These are phyloP conservation scores for Gymnarchus niloticus DNA, from an alignment of 2,113 vertebrate genomes.

Conservation along the genomic window DNA sequence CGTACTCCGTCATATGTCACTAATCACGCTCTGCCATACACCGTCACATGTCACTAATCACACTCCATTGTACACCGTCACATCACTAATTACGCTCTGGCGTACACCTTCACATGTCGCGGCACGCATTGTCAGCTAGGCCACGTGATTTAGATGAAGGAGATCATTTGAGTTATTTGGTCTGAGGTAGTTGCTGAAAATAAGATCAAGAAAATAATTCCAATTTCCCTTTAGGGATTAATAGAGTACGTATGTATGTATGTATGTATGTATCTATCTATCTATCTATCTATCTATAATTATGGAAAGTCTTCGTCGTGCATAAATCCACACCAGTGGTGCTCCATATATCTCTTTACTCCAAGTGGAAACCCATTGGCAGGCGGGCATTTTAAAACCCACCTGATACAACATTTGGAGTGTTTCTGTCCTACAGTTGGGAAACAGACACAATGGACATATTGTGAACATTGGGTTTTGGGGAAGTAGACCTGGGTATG, in stretches of 20 bases:
- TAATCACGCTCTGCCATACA: too few relatives aligned
- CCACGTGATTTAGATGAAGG: background rate
- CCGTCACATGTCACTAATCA: slow-evolving; percentile 6
- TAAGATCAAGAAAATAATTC: too few relatives aligned
- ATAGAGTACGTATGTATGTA: too few relatives aligned
- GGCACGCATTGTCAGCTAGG: background rate
- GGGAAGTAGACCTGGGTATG: background rate
- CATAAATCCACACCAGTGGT: too few relatives aligned
- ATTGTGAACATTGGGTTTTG: background rate
- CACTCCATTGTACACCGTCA: background rate
- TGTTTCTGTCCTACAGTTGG: background rate
- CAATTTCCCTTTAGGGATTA: too few relatives aligned
- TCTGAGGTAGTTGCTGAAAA: too few relatives aligned
- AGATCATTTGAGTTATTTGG: background rate
- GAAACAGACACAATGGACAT: background rate
- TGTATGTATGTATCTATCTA: too few relatives aligned
- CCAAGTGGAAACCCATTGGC: background rate
- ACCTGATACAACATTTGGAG: background rate
- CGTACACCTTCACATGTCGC: background rate
- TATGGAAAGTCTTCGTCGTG: too few relatives aligned
- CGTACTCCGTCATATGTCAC: background rate
- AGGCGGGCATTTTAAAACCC: background rate
- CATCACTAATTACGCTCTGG: too few relatives aligned
- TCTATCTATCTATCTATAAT: too few relatives aligned
- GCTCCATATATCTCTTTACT: too few relatives aligned